These are phyloP conservation scores for Syngnathus scovelli DNA, from an alignment of 2,113 vertebrate species.

Conservation along the genomic window DNA sequence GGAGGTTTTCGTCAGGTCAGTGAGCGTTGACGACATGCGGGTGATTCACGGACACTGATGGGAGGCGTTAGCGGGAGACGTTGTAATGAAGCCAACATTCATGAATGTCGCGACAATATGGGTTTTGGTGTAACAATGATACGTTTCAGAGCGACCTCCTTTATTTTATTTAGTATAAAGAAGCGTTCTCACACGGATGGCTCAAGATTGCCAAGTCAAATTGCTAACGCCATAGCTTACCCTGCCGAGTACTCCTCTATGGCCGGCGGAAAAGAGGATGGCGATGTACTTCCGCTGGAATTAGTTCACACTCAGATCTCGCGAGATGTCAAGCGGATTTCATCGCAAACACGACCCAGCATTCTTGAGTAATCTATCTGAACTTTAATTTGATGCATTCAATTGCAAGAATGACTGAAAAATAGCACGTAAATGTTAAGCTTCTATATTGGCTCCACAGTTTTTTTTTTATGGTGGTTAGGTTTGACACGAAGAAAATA, in stretches of 20 bases:
- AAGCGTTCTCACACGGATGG: constrained; percentile 58
- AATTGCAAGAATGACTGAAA: not conserved
- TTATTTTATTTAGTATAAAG: not conserved
- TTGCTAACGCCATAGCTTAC: constrained; percentile 59
- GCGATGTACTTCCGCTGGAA: constrained; percentile 61
- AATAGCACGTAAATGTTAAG: not conserved
- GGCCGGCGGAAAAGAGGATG: constrained; percentile 80
- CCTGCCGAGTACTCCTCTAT: constrained; percentile 71
- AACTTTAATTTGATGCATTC: rapidly evolving
- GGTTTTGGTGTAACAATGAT: not conserved
- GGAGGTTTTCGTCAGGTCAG: not conserved
- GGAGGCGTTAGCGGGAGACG: no score
- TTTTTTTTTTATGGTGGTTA: not conserved
- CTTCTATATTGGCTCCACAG: not conserved
- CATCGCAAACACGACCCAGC: not conserved
- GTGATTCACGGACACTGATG: not conserved
- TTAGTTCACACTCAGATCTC: constrained; percentile 58
- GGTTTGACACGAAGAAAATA: not conserved
- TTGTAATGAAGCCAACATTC: constrained; percentile 13
- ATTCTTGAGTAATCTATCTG: rapidly evolving
- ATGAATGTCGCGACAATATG: constrained; percentile 20
- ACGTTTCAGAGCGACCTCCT: not conserved
- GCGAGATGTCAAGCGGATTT: constrained; percentile 58
- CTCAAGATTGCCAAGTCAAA: constrained; percentile 55
- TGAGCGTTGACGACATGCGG: constrained; percentile 47